A percentile compares a stretch with the other conserved stretches of the same genome.
Conservation (phyloP, 2,888 invertebrate genomes). For the Sepioteuthis lessoniana region DNA sequence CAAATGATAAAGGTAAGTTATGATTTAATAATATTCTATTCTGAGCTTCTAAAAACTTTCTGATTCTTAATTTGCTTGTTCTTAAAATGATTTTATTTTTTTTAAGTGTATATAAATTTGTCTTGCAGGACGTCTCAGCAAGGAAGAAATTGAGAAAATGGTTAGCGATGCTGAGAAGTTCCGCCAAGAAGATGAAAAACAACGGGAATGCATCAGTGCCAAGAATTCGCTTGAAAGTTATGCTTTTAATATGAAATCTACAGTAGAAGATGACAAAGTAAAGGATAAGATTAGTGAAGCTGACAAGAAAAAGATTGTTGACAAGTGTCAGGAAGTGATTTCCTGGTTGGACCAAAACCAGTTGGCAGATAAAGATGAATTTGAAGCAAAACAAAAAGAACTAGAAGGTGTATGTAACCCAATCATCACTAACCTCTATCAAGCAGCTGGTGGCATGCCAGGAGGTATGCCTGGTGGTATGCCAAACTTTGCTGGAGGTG, state of each 20-base stretch:
- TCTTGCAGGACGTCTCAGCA: constrained; percentile 82
- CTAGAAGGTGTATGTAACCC: constrained; percentile 93
- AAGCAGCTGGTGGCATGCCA: constrained; percentile 77
- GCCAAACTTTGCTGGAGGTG: constrained; percentile 73
- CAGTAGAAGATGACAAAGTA: constrained; percentile 91
- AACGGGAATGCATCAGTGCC: constrained; percentile 81
- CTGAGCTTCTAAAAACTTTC: neutral
- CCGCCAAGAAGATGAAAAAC: constrained; percentile 81
- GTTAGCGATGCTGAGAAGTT: constrained; percentile 95
- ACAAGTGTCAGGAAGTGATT: constrained; percentile 86
- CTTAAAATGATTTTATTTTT: no score
- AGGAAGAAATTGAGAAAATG: constrained; percentile 94
- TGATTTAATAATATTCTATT: neutral
- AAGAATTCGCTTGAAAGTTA: constrained; percentile 88
- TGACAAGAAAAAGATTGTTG: constrained; percentile 86
- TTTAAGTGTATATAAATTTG: no score
- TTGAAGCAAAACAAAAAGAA: constrained; percentile 95
- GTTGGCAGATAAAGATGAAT: constrained; percentile 93
- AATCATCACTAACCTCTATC: constrained; percentile 95
- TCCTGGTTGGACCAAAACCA: constrained; percentile 78
- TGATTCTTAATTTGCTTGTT: no score
- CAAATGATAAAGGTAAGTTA: constrained; percentile 83
- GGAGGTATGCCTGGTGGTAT: constrained; percentile 80
- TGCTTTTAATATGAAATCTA: constrained; percentile 93
- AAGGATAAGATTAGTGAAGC: constrained; percentile 90